Conservation (phyloP, 2,888 invertebrate genomes). For the Hydrotaea cyrtoneurina region DNA sequence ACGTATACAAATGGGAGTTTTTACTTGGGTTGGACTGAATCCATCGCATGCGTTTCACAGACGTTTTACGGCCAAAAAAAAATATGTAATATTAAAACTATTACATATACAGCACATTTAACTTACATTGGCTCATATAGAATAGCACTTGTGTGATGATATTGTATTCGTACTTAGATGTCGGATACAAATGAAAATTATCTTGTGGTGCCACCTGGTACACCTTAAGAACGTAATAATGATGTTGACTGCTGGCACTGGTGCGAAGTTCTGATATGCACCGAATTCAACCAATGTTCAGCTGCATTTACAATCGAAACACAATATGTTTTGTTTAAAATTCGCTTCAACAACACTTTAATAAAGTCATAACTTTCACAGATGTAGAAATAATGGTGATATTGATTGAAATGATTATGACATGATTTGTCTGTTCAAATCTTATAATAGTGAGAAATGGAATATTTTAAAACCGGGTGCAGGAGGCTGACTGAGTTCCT, state of each 20-base stretch:
- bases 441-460: not conserved
- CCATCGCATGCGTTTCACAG: too few relatives aligned
- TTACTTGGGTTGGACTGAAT: too few relatives aligned
- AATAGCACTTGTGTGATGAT: slow-evolving; percentile 7
- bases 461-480: too few relatives aligned
- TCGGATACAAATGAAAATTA: slow-evolving; percentile 44
- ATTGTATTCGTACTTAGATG: slow-evolving; percentile 42
- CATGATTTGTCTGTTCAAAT: slow-evolving; percentile 29
- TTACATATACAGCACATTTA: too few relatives aligned
- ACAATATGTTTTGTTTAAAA: not conserved
- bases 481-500: too few relatives aligned
- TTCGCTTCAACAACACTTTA: not conserved
- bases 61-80: too few relatives aligned
- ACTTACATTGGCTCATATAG: not conserved
- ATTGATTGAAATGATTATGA: slow-evolving; percentile 55
- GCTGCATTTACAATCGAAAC: not conserved
- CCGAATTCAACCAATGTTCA: not conserved
- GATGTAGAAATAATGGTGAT: slow-evolving; percentile 31
- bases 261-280: too few relatives aligned
- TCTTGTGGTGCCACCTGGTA: slow-evolving; percentile 54
- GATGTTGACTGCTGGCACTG: slow-evolving; percentile 30
- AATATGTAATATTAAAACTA: too few relatives aligned
- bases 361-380: slow-evolving; percentile 29
- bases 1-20: too few relatives aligned
- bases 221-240: slow-evolving; percentile 38